Percentiles rank a stretch among this genome's conserved stretches.
These are phyloP conservation scores for Strigops habroptila DNA, from an alignment of 2,113 vertebrate species.

Conservation along the genomic window DNA sequence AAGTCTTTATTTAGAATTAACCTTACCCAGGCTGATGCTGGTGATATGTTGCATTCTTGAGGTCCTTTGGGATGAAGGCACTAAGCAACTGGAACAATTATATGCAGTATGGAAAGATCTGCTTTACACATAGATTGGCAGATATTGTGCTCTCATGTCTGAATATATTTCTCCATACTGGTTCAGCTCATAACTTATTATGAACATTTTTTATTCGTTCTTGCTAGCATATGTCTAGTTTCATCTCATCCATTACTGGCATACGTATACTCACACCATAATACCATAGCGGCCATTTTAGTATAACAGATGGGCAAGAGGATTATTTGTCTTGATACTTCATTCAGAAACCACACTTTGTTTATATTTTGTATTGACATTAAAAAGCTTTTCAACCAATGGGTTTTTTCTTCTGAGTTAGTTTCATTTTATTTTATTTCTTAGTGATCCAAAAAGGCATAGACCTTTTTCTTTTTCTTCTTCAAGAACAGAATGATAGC, in stretches of 20 bases:
- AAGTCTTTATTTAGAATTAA: conserved; percentile 31
- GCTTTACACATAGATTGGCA: conserved; percentile 20
- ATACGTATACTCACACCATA: not conserved
- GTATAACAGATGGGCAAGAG: conserved; percentile 69
- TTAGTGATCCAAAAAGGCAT: conserved; percentile 32
- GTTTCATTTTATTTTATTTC: conserved; percentile 60
- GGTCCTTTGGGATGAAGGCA: conserved; percentile 6
- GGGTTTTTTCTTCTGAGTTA: conserved; percentile 12
- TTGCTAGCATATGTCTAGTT: conserved; percentile 52
- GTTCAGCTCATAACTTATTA: conserved; percentile 31
- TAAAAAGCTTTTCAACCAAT: conserved; percentile 55
- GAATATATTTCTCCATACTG: conserved; percentile 22
- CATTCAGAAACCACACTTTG: conserved; percentile 60
- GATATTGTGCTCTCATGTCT: not conserved
- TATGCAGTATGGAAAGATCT: conserved; percentile 17
- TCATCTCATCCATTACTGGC: conserved; percentile 27
- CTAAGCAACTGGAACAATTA: conserved; percentile 25
- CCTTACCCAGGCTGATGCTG: not conserved
- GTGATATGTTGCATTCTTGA: not conserved
- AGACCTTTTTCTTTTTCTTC: not conserved
- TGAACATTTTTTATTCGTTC: conserved; percentile 50
- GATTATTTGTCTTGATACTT: conserved; percentile 56
- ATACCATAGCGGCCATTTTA: conserved; percentile 7
- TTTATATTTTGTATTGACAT: conserved; percentile 71
- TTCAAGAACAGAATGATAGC: conserved; percentile 35